These are phyloP conservation scores for Patagioenas fasciata DNA, from an alignment of 2,113 vertebrate genomes.

Conservation along the genomic window DNA sequence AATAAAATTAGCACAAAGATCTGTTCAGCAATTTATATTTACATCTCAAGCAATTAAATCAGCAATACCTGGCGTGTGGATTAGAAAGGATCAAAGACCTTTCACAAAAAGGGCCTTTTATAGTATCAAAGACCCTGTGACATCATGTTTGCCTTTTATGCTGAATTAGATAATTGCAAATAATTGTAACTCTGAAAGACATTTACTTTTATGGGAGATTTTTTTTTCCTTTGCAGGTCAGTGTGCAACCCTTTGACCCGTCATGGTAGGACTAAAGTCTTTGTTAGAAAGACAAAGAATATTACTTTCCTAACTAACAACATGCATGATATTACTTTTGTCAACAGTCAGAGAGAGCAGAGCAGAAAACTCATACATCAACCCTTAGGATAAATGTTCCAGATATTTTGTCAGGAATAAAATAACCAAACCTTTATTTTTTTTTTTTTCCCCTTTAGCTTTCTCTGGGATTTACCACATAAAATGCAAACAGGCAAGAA, in stretches of 20 bases:
- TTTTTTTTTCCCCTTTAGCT: background rate
- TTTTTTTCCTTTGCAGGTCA: slow-evolving; percentile 19
- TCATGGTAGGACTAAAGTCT: background rate
- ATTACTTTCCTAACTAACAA: background rate
- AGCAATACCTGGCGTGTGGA: slow-evolving; percentile 52
- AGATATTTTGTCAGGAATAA: background rate
- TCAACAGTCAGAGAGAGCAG: background rate
- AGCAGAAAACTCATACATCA: background rate
- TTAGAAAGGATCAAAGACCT: slow-evolving; percentile 55
- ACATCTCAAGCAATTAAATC: slow-evolving; percentile 66
- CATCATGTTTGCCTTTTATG: slow-evolving; percentile 56
- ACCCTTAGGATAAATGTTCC: background rate
- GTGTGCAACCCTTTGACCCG: slow-evolving; percentile 49
- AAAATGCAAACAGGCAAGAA: background rate
- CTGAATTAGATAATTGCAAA: slow-evolving; percentile 62
- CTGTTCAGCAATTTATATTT: slow-evolving; percentile 65
- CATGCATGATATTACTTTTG: background rate
- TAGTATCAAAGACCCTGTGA: slow-evolving; percentile 48
- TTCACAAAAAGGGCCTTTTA: slow-evolving; percentile 45
- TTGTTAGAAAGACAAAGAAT: slow-evolving; percentile 31
- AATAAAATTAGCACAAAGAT: slow-evolving; percentile 39
- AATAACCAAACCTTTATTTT: background rate
- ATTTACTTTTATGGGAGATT: background rate
- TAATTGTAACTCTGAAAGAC: slow-evolving; percentile 57
- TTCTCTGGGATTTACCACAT: background rate